Evolutionary conservation across 2,888 invertebrate genomes (phyloP), one percentile per base, ranked within the genome.

Genomic region (Melipona beecheii): DNA sequence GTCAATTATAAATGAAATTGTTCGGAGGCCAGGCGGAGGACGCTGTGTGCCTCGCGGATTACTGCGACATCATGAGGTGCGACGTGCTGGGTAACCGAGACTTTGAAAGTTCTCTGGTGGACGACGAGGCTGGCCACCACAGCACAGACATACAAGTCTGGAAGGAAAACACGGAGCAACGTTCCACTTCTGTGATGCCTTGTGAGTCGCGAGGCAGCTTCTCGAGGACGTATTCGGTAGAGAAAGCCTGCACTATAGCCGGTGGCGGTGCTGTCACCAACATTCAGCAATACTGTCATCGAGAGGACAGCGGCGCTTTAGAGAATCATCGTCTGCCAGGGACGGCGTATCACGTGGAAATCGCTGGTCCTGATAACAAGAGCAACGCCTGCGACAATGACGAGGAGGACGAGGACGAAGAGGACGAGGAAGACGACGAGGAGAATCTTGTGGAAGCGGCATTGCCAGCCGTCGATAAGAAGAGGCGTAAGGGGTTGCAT

Each of bases 61-160:
- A 97, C 95, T 99, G 99, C 96, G 98, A 99, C 95, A 98, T 99
- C 91, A 98, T 99, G 97, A 96, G 99, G 90, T 99, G 99, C 95
- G 98, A 98, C 94, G 98, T 98, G 75, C 95, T 98, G 90, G 96
- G 97, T 87, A 96, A 97, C 83, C 97, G 97, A 93, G 97, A 97
- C 85, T 92, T 93, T 65, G 93, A 93, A 60, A 95, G 95, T 73
- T 95, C 95, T 84, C 91, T 95, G 62, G 94, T 96, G 91, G 95
- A 96, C 87, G 97, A 96, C 85, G 96, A 96, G 91, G 96, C 96
- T 66, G 96, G 95, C 86, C 95, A 96, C 31, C 96, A 97, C 36
- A 96, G 96, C 92, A 98, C 98, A 13, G 98, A 98, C 92, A 96
- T 98, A 86, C 97, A 98, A 95, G 96, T 98, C 5, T 98, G 98